Conservation (phyloP, 2,888 invertebrate species). For the Abrostola triplasia region DNA sequence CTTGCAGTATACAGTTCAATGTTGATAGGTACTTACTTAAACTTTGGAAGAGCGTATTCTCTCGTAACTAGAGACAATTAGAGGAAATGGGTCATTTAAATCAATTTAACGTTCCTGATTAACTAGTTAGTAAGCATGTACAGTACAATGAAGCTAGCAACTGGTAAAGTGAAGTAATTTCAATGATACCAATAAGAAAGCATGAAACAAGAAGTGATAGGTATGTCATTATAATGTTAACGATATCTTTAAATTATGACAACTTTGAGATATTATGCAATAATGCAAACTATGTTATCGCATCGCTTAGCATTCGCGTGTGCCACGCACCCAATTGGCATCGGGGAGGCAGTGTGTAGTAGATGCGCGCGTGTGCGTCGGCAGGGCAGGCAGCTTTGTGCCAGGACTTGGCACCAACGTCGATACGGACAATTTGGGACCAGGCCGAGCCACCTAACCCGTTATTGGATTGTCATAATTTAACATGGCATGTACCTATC, state of each 20-base stretch:
- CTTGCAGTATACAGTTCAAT: not conserved
- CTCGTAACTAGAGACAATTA: conserved; percentile 12
- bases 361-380: conserved; percentile 54
- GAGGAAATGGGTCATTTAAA: conserved; percentile 11
- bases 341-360: conserved; percentile 39
- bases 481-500: conserved; percentile 77
- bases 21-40: not conserved
- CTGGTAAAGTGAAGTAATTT: not conserved
- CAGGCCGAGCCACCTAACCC: conserved; percentile 79
- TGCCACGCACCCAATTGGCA: conserved; percentile 47
- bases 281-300: not conserved
- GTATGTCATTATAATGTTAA: not conserved
- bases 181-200: not conserved
- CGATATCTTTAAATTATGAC: not conserved
- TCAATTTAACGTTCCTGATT: conserved; percentile 8
- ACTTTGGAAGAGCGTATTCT: conserved; percentile 8
- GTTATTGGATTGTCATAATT: conserved; percentile 87
- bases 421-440: conserved; percentile 83
- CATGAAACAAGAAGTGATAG: not conserved
- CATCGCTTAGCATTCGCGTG: conserved; percentile 31
- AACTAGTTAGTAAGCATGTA: not conserved
- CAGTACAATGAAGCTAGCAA: not conserved
- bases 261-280: not conserved
- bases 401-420: conserved; percentile 79
- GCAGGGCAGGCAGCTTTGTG: conserved; percentile 62